Evolutionary conservation across 2,113 vertebrate genomes (phyloP), one percentile per base, ranked within the genome.

Genomic region (Sphyrna mokarran): DNA sequence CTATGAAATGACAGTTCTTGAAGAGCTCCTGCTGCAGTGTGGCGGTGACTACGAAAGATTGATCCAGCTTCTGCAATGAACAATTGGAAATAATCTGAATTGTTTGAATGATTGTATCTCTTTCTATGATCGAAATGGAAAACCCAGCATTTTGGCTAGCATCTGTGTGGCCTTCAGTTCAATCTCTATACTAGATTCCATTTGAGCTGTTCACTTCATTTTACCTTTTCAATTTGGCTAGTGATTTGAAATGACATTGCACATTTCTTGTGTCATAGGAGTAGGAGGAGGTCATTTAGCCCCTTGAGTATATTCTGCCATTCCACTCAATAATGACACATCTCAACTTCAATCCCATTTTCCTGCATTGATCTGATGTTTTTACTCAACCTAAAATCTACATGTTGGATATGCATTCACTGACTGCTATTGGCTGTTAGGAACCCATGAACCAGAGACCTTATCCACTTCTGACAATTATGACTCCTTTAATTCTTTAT

Each of bases 21-120:
- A 97, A 96, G 97, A 97, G 43, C 97, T 98, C 85, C 85, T 97
- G 13, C 16, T 10, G 63, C 97, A 98, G 95, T 98, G 97, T 95
- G 69, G 96, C 5, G 96, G 96, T 0, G 96, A 97, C 43, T 97
- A 96, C 5, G 69, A 97, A 43, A 72, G 96, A 96, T 97, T 97
- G 29, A 96, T 91, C 94, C n/a, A 96, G 1, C 96, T 97, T 0
- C 96, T 96, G 97, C 37, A 89, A 95, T 96, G n/a, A 96, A 90
- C 20, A 1, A 90, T 29, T 29, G 93, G 8, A 94, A 48, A 26
- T 20, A 22, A 94, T 33, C n/a, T n/a, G 61, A 93, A 93, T 93
- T 7, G 37, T 14, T 68, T 37, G 61, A 61, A 37, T 20, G 3
- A 40, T 3, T 9, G 14, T 0, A 18, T 66, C 33, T 93, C 48